A percentile compares a stretch with the other conserved stretches of the same genome.
These are phyloP conservation scores for Cyclargus thomasi DNA, from an alignment of 1,140 invertebrate genomes.

Conservation along the genomic window DNA sequence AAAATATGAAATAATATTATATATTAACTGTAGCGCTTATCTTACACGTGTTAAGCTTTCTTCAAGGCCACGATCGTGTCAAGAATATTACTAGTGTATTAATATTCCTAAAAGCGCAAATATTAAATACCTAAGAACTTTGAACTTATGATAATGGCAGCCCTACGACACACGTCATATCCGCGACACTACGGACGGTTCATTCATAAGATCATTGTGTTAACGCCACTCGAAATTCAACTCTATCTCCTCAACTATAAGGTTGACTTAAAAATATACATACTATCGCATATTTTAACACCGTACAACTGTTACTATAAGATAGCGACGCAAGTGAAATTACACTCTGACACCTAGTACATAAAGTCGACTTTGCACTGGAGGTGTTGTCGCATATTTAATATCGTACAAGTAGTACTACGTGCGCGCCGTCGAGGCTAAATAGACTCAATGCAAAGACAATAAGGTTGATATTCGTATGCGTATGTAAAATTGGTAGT, in stretches of 20 bases:
- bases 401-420: not conserved
- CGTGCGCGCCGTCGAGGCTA: not conserved
- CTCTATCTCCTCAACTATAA: not conserved
- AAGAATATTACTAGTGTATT: no score
- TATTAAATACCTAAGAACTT: not conserved
- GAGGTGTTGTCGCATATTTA: not conserved
- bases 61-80: no score
- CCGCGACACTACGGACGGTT: not conserved
- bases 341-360: not conserved
- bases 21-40: no score
- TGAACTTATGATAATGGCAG: not conserved
- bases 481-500: not conserved
- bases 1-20: no score
- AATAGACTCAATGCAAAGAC: not conserved
- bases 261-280: not conserved
- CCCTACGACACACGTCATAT: not conserved
- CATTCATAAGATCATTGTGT: not conserved
- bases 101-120: not conserved
- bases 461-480: not conserved
- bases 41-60: no score
- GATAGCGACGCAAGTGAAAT: not conserved
- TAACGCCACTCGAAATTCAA: not conserved
- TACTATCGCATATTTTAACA: not conserved
- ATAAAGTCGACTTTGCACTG: not conserved
- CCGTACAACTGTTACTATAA: not conserved